Percentiles rank a stretch among this genome's conserved stretches.
Conservation (phyloP, 2,797 vertebrate genomes). For the Mallotus villosus region DNA sequence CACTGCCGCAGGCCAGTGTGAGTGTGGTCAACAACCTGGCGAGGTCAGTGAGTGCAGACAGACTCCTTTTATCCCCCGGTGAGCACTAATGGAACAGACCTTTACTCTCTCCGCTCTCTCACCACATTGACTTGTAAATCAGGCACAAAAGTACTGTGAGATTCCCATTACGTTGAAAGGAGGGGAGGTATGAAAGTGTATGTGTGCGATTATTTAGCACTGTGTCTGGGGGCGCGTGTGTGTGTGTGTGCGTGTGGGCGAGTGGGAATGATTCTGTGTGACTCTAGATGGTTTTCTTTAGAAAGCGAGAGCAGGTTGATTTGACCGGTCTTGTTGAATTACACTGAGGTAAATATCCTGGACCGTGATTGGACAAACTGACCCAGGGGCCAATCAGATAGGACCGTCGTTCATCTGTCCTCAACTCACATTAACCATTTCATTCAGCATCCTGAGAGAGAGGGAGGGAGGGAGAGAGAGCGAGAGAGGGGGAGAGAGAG, state of each 20-base stretch:
- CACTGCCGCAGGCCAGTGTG: neutral
- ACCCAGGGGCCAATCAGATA: too few species aligned
- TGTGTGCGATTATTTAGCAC: too few species aligned
- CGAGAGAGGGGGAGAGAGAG: neutral
- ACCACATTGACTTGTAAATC: constrained; percentile 57
- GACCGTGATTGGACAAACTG: neutral
- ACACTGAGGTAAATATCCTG: neutral
- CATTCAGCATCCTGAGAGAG: neutral
- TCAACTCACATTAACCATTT: neutral
- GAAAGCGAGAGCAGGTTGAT: neutral
- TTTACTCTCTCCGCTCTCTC: constrained; percentile 54
- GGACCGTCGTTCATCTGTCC: neutral
- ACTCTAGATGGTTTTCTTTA: neutral
- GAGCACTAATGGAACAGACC: constrained; percentile 63
- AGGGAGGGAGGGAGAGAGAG: neutral
- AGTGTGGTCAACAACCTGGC: constrained; percentile 19
- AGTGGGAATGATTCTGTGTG: neutral
- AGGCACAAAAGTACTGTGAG: constrained; percentile 49
- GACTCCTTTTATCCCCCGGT: constrained; percentile 44
- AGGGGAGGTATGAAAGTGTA: neutral
- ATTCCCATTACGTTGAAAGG: constrained; percentile 41
- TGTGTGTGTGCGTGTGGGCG: too few species aligned
- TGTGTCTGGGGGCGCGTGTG: too few species aligned
- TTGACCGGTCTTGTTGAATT: neutral
- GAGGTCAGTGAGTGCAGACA: constrained; percentile 52